Evolutionary conservation across 2,113 vertebrate species (phyloP).

Genomic region (Sisor rabdophorus): DNA sequence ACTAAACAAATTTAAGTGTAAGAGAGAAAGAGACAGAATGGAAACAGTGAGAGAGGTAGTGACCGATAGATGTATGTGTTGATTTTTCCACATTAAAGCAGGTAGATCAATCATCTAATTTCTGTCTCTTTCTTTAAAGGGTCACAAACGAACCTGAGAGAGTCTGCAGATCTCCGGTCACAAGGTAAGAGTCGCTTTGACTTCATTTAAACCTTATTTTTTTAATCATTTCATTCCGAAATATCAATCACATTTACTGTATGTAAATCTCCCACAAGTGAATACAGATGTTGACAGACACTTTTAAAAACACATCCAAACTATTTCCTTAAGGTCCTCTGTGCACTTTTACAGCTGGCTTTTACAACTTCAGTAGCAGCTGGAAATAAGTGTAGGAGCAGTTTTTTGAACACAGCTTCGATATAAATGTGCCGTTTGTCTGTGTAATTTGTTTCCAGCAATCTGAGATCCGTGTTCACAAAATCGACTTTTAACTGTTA

Average conservation of each 20-base stretch:
- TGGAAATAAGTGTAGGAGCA: not conserved
- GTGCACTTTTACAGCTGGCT: not conserved
- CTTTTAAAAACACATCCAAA: not conserved
- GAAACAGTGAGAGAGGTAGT: too few species aligned
- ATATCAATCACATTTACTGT: not conserved
- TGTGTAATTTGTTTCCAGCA: not conserved
- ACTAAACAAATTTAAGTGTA: not conserved
- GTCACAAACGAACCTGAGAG: constrained; percentile 98
- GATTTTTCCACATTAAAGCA: constrained; percentile 30
- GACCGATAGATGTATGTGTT: not conserved
- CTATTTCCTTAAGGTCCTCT: not conserved
- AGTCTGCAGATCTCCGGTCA: constrained; percentile 95
- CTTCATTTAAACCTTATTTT: not conserved
- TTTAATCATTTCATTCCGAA: not conserved
- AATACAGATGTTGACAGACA: not conserved
- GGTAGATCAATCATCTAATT: constrained; percentile 53
- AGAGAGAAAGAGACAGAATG: too few species aligned
- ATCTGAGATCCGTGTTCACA: constrained; percentile 22
- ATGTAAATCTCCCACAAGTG: too few species aligned
- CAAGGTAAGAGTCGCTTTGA: constrained; percentile 74
- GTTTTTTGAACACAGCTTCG: constrained; percentile 28
- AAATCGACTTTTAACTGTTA: constrained; percentile 30
- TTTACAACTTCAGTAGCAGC: not conserved
- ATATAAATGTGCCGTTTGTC: not conserved
- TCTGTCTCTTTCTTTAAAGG: constrained; percentile 72